Conservation (phyloP, 2,797 vertebrate genomes). For the Hozukius guyotensis region DNA sequence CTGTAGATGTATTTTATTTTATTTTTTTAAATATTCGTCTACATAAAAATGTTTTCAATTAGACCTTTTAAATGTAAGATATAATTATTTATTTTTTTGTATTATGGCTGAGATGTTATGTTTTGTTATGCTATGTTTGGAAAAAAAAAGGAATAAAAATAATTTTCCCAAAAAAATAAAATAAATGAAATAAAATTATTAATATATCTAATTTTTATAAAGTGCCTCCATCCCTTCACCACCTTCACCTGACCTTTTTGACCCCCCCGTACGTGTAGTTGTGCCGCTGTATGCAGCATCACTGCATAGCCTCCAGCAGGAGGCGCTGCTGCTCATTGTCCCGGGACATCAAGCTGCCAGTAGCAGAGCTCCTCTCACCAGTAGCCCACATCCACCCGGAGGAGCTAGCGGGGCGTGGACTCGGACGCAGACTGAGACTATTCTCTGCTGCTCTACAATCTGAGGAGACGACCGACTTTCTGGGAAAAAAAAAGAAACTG, state of each 20-base stretch:
- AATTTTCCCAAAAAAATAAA: too few relatives aligned
- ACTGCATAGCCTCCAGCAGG: constrained; percentile 44
- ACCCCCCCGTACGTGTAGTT: background rate
- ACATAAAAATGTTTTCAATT: too few relatives aligned
- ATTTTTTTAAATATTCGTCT: too few relatives aligned
- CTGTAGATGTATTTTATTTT: too few relatives aligned
- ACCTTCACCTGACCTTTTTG: background rate
- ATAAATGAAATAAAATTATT: too few relatives aligned
- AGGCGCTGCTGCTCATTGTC: background rate
- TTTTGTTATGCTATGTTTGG: too few relatives aligned
- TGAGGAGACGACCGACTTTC: constrained; percentile 49
- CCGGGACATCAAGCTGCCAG: constrained; percentile 6
- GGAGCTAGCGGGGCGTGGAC: constrained; percentile 74
- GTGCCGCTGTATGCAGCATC: background rate
- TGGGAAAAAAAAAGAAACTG: background rate
- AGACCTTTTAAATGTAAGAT: too few relatives aligned
- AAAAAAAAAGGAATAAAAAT: too few relatives aligned
- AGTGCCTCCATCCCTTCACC: background rate
- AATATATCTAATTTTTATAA: background rate
- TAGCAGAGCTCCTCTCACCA: constrained; percentile 34
- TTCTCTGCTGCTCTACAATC: constrained; percentile 31
- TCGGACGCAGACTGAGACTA: background rate
- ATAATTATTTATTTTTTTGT: too few relatives aligned
- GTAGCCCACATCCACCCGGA: constrained; percentile 50
- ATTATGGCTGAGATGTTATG: too few relatives aligned